Evolutionary conservation across 2,113 vertebrate genomes (phyloP).

Genomic region (Sorex fumeus): DNA sequence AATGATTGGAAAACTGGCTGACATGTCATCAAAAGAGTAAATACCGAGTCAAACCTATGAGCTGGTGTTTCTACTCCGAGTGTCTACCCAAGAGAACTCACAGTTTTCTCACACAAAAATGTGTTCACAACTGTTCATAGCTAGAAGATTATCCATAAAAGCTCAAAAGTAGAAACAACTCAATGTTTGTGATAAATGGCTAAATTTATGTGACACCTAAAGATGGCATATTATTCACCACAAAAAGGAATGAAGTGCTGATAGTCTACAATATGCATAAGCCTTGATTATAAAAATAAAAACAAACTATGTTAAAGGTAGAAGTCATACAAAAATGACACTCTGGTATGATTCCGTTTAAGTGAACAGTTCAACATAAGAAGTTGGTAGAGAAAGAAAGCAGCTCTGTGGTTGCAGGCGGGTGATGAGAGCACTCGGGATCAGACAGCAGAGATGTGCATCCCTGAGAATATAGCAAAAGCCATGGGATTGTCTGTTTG

Average conservation of each 20-base stretch:
- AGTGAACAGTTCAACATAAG: neutral
- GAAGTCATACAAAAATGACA: neutral
- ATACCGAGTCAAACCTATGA: neutral
- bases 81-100: neutral
- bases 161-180: neutral
- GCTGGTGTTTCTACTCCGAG: neutral
- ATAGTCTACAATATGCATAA: neutral
- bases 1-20: neutral
- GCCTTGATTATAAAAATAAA: neutral
- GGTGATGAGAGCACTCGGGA: neutral
- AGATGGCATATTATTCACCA: neutral
- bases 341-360: neutral
- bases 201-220: neutral
- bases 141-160: neutral
- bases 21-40: constrained; percentile 4
- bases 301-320: neutral
- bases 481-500: neutral
- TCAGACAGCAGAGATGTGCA: neutral
- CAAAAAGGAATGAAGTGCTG: neutral
- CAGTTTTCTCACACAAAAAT: neutral
- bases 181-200: neutral
- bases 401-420: neutral
- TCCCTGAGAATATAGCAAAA: neutral
- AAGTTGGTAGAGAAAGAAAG: constrained; percentile 6
- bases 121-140: neutral